A percentile compares a stretch with the other conserved stretches of the same genome.
Evolutionary conservation across 2,113 vertebrate species (phyloP).

Genomic region (Myrmecobius fasciatus): DNA sequence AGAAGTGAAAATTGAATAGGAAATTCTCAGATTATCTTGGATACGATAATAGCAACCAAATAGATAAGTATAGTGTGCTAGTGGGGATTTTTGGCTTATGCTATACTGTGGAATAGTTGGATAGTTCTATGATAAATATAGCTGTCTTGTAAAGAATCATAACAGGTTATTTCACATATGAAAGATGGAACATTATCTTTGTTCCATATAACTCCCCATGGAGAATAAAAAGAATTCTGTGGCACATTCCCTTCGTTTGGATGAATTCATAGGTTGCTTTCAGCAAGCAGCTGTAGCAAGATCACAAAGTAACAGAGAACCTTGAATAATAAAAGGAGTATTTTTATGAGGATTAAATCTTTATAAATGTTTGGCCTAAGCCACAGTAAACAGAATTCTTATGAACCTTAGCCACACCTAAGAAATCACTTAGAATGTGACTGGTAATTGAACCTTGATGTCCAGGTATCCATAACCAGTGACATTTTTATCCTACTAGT

Average conservation of each 20-base stretch:
- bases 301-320: conserved; percentile 58
- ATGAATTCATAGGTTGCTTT: conserved; percentile 75
- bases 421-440: conserved; percentile 43
- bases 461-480: conserved; percentile 9
- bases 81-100: conserved; percentile 70
- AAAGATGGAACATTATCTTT: conserved; percentile 75
- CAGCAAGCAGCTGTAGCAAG: conserved; percentile 74
- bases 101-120: conserved; percentile 71
- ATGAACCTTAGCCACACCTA: background rate
- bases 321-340: conserved; percentile 40
- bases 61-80: conserved; percentile 50
- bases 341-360: conserved; percentile 37
- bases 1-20: background rate
- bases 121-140: conserved; percentile 73
- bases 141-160: conserved; percentile 77
- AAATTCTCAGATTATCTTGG: conserved; percentile 15
- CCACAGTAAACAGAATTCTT: background rate
- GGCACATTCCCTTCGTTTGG: conserved; percentile 64
- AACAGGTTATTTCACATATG: conserved; percentile 72
- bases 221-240: conserved; percentile 54
- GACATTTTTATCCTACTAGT: background rate
- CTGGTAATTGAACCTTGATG: conserved; percentile 8
- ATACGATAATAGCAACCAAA: background rate
- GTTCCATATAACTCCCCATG: conserved; percentile 69
- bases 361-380: conserved; percentile 19